These are phyloP conservation scores for Saguinus midas DNA, from an alignment of 2,113 vertebrate genomes.

Conservation along the genomic window DNA sequence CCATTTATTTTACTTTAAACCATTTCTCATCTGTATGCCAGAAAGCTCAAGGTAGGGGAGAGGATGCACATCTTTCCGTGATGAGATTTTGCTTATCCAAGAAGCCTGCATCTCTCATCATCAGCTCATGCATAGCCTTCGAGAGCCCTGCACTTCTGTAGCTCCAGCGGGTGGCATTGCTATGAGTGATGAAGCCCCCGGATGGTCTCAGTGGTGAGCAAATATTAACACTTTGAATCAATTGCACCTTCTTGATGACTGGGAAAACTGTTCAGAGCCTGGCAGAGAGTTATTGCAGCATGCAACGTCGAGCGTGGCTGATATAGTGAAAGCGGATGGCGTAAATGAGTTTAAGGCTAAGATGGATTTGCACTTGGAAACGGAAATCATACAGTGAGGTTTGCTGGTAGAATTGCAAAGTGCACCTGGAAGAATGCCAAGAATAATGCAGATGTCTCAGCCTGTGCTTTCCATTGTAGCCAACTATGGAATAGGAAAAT, in stretches of 20 bases:
- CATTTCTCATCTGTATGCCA: background rate
- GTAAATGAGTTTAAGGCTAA: constrained; percentile 67
- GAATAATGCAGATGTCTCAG: constrained; percentile 36
- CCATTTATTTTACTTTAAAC: background rate
- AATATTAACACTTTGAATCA: constrained; percentile 71
- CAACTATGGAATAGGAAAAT: background rate
- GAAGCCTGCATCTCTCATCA: background rate
- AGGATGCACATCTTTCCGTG: background rate
- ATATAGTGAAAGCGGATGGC: background rate
- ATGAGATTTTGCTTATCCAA: background rate
- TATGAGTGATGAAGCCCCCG: background rate
- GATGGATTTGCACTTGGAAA: constrained; percentile 62
- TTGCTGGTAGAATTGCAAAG: constrained; percentile 30
- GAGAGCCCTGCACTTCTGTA: background rate
- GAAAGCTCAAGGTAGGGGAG: background rate
- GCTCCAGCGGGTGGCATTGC: background rate
- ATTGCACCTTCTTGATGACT: constrained; percentile 35
- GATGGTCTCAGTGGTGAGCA: constrained; percentile 46
- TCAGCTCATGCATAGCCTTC: background rate
- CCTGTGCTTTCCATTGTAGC: background rate
- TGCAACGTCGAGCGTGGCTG: background rate
- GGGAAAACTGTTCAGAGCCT: background rate
- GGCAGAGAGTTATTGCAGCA: constrained; percentile 9
- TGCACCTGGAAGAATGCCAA: constrained; percentile 51
- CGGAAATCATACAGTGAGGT: constrained; percentile 28